Conservation (phyloP, 2,797 vertebrate genomes). For the Cyprinella venusta region DNA sequence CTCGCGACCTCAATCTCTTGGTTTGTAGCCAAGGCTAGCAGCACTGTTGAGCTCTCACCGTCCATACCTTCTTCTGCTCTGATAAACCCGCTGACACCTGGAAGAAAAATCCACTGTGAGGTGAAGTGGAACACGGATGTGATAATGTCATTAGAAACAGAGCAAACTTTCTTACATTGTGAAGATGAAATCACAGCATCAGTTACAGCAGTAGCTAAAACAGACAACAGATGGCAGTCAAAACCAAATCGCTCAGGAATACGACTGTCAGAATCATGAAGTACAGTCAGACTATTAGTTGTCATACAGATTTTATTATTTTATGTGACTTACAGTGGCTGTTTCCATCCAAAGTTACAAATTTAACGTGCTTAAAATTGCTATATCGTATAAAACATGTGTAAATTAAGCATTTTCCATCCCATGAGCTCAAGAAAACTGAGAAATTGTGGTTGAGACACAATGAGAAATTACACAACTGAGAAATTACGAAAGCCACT, state of each 20-base stretch:
- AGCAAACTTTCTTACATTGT: conserved; percentile 13
- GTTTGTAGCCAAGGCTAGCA: background rate
- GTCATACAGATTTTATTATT: background rate
- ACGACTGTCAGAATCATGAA: background rate
- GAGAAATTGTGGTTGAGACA: background rate
- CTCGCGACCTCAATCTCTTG: background rate
- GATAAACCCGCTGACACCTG: conserved; percentile 2
- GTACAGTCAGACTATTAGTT: background rate
- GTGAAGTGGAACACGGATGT: background rate
- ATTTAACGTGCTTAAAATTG: background rate
- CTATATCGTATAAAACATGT: background rate
- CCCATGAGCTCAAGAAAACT: background rate
- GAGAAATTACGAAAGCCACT: background rate
- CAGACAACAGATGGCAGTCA: conserved; percentile 15
- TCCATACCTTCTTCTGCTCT: background rate
- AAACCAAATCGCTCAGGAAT: conserved; percentile 7
- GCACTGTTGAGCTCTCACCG: background rate
- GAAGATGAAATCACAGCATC: conserved; percentile 6
- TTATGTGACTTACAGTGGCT: background rate
- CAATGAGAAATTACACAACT: too few species aligned
- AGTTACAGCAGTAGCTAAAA: conserved; percentile 43
- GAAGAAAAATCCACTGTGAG: conserved; percentile 6
- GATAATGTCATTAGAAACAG: background rate
- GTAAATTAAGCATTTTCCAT: background rate
- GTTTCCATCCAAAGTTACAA: background rate